phyloP scores from a whole-genome alignment of 2,888 invertebrate genomes.

The Pristionchus fissidentatus region DNA sequence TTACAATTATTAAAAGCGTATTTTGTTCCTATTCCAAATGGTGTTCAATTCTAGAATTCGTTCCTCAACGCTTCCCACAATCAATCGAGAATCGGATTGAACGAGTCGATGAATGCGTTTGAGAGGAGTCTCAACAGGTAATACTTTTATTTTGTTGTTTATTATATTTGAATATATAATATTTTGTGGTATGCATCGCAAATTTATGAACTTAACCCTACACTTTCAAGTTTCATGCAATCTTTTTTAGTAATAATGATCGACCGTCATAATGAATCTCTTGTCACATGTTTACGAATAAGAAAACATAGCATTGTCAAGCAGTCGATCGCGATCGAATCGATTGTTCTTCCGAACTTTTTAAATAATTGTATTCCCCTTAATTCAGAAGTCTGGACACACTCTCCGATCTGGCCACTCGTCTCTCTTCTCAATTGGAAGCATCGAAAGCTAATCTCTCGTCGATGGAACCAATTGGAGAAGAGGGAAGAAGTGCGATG shows the following conservation, averaged over 20 bases:
- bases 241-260: too few species aligned
- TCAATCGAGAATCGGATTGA: conserved; percentile 8
- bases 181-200: too few species aligned
- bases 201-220: too few species aligned
- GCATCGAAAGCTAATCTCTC: conserved; percentile 28
- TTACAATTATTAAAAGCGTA: neutral
- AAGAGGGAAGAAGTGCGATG: too few species aligned
- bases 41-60: too few species aligned
- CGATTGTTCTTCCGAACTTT: neutral
- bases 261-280: neutral
- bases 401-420: neutral
- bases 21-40: neutral
- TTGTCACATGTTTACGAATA: neutral
- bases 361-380: neutral
- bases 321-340: neutral
- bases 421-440: conserved; percentile 31
- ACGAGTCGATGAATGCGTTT: conserved; percentile 35
- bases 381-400: neutral
- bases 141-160: neutral
- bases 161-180: too few species aligned
- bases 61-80: conserved; percentile 10
- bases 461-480: too few species aligned
- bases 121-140: conserved; percentile 39
- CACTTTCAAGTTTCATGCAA: too few species aligned
- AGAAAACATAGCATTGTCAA: too few species aligned